A percentile compares a stretch with the other conserved stretches of the same genome.
These are phyloP conservation scores for Drosophila dives DNA, from an alignment of 2,888 invertebrate genomes.

Conservation along the genomic window DNA sequence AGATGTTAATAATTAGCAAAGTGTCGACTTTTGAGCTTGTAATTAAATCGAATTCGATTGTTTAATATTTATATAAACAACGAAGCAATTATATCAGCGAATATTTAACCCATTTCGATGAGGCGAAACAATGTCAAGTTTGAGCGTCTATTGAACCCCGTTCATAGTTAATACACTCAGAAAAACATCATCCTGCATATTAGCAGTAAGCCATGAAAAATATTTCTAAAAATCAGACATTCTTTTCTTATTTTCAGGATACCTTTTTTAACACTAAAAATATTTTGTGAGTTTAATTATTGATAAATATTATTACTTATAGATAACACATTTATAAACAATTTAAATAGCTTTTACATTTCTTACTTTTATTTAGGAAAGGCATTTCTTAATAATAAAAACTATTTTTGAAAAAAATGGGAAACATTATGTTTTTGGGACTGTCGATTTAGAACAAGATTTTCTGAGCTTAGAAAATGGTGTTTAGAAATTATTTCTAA, in stretches of 20 bases:
- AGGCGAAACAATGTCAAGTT: constrained; percentile 60
- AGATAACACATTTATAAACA: neutral
- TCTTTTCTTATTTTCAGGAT: neutral
- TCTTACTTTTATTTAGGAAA: neutral
- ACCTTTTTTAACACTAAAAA: neutral
- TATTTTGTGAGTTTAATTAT: neutral
- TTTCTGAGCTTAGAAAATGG: neutral
- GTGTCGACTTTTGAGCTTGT: constrained; percentile 8
- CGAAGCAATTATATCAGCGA: neutral
- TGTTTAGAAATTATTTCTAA: neutral
- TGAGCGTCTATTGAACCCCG: constrained; percentile 41
- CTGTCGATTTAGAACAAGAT: neutral
- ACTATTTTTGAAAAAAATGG: neutral
- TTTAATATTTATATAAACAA: constrained; percentile 1
- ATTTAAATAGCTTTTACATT: neutral
- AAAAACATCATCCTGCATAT: neutral
- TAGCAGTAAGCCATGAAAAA: neutral
- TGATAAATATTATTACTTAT: neutral
- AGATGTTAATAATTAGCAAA: constrained; percentile 24
- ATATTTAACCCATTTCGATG: neutral
- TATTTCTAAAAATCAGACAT: neutral
- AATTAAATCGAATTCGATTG: constrained; percentile 5
- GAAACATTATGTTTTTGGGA: neutral
- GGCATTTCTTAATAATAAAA: neutral
- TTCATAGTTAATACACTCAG: neutral